Evolutionary conservation across 1,140 invertebrate genomes (phyloP).

Genomic region (Helicorthomorpha holstii): DNA sequence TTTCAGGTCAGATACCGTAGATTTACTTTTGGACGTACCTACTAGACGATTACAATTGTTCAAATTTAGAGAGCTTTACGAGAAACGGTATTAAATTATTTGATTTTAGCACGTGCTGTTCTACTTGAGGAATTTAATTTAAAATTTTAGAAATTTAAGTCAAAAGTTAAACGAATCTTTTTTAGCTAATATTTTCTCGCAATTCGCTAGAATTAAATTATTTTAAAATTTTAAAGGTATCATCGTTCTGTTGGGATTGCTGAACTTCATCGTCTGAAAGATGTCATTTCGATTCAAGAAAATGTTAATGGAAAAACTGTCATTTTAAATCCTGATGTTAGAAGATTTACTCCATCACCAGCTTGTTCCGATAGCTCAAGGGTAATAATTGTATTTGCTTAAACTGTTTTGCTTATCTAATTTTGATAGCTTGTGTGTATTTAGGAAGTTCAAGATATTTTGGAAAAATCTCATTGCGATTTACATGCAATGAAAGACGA

Average conservation of each 20-base stretch:
- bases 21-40: slow-evolving; percentile 41
- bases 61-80: slow-evolving; percentile 68
- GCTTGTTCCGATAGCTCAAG: slow-evolving; percentile 19
- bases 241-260: slow-evolving; percentile 57
- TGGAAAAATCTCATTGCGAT: slow-evolving; percentile 26
- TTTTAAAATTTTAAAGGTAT: slow-evolving; percentile 29
- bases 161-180: too few relatives aligned
- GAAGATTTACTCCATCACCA: slow-evolving; percentile 36
- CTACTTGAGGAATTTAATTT: too few relatives aligned
- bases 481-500: slow-evolving; percentile 27
- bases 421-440: background rate
- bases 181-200: too few relatives aligned
- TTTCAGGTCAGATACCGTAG: background rate
- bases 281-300: slow-evolving; percentile 47
- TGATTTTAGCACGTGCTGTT: too few relatives aligned
- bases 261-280: slow-evolving; percentile 61
- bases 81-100: slow-evolving; percentile 61
- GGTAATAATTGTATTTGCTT: slow-evolving; percentile 4
- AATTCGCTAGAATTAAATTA: too few relatives aligned
- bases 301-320: slow-evolving; percentile 47
- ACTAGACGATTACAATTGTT: slow-evolving; percentile 58
- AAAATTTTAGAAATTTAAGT: too few relatives aligned
- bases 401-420: background rate
- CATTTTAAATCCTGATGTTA: slow-evolving; percentile 23
- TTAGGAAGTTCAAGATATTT: slow-evolving; percentile 15